Evolutionary conservation across 2,797 vertebrate genomes (phyloP).

Genomic region (Pangasius larnaudii): DNA sequence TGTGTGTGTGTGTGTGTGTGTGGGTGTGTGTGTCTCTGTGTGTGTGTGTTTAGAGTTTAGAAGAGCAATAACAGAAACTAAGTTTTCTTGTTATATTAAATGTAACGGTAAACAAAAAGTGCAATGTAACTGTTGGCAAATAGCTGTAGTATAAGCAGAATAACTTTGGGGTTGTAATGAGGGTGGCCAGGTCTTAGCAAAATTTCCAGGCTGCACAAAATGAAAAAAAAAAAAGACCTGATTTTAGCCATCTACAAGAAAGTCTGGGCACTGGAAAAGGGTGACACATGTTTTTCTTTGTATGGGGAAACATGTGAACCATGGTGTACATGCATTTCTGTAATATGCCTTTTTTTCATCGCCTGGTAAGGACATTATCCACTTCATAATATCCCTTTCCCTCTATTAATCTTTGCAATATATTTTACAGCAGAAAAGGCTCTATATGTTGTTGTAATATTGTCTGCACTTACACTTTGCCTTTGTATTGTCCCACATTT

Average conservation of each 20-base stretch:
- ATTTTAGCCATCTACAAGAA: not conserved
- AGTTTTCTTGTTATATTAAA: no score
- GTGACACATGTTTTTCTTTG: not conserved
- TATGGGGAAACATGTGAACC: not conserved
- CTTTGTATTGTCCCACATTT: not conserved
- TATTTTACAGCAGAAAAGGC: not conserved
- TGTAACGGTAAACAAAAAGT: no score
- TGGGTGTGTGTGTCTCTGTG: no score
- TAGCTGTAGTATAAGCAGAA: no score
- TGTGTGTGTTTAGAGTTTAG: no score
- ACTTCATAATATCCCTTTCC: not conserved
- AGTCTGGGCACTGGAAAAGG: not conserved
- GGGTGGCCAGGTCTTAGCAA: not conserved
- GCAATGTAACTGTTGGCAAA: no score
- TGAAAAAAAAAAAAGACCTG: not conserved
- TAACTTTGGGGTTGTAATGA: not conserved
- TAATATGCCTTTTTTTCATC: not conserved
- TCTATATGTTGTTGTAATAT: not conserved
- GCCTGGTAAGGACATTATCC: not conserved
- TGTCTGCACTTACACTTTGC: no score
- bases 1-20: conserved; percentile 20
- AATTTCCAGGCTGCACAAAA: not conserved
- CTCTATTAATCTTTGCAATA: not conserved
- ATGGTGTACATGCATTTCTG: not conserved
- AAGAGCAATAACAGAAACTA: no score